phyloP scores from a whole-genome alignment of 2,888 invertebrate genomes.

The Aleiodes testaceus region DNA sequence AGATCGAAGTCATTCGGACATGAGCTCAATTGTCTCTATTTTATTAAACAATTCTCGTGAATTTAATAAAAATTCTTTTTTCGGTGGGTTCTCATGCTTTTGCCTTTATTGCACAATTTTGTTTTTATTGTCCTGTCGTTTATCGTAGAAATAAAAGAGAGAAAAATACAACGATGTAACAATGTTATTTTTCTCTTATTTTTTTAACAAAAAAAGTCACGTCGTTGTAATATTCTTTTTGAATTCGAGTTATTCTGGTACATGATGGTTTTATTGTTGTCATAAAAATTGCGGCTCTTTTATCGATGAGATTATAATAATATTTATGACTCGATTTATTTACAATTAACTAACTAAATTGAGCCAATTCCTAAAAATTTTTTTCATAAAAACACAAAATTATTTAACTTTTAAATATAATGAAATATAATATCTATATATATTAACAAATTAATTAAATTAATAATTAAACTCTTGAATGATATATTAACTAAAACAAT shows the following conservation, averaged over 20 bases:
- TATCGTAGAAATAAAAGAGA: no score
- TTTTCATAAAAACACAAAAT: slow-evolving; percentile 47
- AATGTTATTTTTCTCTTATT: no score
- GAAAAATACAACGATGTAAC: no score
- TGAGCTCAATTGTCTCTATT: slow-evolving; percentile 16
- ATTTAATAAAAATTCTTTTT: slow-evolving; percentile 7
- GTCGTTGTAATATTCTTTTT: no score
- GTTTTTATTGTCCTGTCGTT: no score
- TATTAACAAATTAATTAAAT: slow-evolving; percentile 30
- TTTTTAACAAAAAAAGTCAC: no score
- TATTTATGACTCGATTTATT: slow-evolving; percentile 43
- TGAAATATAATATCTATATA: slow-evolving; percentile 34
- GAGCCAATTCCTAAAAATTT: slow-evolving; percentile 66
- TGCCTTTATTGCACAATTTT: no score
- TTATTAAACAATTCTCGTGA: neutral
- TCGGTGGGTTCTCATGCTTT: slow-evolving; percentile 35
- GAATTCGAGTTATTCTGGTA: no score
- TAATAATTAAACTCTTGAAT: slow-evolving; percentile 9
- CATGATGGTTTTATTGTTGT: no score
- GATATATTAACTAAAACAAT: slow-evolving; percentile 3
- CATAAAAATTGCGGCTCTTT: neutral
- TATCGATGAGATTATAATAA: slow-evolving; percentile 42
- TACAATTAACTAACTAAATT: slow-evolving; percentile 64
- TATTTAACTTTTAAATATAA: slow-evolving; percentile 37
- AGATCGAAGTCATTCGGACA: slow-evolving; percentile 20